phyloP scores from a whole-genome alignment of 1,140 invertebrate species.

The Lepidostoma basale region DNA sequence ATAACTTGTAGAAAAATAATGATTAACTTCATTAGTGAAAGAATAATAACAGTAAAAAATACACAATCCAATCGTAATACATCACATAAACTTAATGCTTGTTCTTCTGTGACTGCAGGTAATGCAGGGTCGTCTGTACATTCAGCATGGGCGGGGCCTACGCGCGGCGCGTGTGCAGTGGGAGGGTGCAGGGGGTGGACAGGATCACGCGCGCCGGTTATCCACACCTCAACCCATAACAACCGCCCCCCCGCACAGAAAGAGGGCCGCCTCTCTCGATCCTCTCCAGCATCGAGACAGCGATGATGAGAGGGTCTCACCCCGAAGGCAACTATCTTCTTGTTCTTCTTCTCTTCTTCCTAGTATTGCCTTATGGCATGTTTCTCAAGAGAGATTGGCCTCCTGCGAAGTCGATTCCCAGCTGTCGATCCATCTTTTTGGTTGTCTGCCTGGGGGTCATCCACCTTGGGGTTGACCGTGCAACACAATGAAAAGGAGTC shows the following conservation, averaged over 20 bases:
- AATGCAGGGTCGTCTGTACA: constrained; percentile 74
- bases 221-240: constrained; percentile 41
- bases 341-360: background rate
- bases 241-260: background rate
- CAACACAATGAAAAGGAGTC: too few species aligned
- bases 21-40: too few species aligned
- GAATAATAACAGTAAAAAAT: too few species aligned
- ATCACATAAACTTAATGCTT: background rate
- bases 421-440: too few species aligned
- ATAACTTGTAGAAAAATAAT: constrained; percentile 26
- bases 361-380: too few species aligned
- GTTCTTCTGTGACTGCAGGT: constrained; percentile 64
- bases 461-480: too few species aligned
- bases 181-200: constrained; percentile 55
- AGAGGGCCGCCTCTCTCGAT: constrained; percentile 28
- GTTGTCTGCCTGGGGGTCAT: too few species aligned
- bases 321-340: constrained; percentile 44
- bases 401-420: too few species aligned
- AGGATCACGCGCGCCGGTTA: constrained; percentile 53
- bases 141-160: constrained; percentile 72
- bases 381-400: too few species aligned
- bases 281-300: constrained; percentile 42
- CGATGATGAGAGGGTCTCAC: constrained; percentile 54
- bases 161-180: constrained; percentile 69
- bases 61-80: too few species aligned